These are phyloP conservation scores for Apoda limacodes DNA, from an alignment of 2,888 invertebrate genomes.

Conservation along the genomic window DNA sequence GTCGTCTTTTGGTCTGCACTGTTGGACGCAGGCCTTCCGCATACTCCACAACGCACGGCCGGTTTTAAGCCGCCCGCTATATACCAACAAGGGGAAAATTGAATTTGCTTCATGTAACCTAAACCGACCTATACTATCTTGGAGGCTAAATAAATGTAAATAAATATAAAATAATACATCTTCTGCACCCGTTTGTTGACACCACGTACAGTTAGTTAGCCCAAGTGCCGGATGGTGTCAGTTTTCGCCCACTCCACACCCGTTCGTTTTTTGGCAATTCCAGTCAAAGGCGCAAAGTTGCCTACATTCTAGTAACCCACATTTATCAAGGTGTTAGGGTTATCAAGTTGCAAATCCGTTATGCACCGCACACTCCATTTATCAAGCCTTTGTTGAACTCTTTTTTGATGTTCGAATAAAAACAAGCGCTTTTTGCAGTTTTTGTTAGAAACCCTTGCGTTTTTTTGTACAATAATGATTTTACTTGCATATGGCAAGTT, in stretches of 20 bases:
- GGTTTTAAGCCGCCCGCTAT: no score
- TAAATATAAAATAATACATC: no score
- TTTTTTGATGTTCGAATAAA: slow-evolving; percentile 37
- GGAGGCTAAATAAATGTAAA: no score
- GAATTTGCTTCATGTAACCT: no score
- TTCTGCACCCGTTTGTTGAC: no score
- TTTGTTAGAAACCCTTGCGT: slow-evolving; percentile 24
- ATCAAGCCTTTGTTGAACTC: slow-evolving; percentile 43
- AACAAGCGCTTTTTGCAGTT: slow-evolving; percentile 35
- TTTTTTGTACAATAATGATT: slow-evolving; percentile 10
- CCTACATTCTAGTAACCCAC: slow-evolving; percentile 59
- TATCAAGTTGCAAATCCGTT: slow-evolving; percentile 64
- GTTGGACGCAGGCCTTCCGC: no score
- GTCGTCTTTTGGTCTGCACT: no score
- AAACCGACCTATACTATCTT: no score
- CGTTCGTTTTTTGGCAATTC: slow-evolving; percentile 48
- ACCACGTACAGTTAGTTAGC: no score
- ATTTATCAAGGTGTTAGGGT: slow-evolving; percentile 64
- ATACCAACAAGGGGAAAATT: no score
- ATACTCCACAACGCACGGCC: no score
- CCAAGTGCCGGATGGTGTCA: slow-evolving; percentile 50
- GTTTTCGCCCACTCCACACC: slow-evolving; percentile 38
- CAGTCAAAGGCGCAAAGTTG: slow-evolving; percentile 41
- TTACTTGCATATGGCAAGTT: no score
- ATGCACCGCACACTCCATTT: slow-evolving; percentile 34